phyloP scores from a whole-genome alignment of 2,888 invertebrate genomes.

The Torymus auratus region DNA sequence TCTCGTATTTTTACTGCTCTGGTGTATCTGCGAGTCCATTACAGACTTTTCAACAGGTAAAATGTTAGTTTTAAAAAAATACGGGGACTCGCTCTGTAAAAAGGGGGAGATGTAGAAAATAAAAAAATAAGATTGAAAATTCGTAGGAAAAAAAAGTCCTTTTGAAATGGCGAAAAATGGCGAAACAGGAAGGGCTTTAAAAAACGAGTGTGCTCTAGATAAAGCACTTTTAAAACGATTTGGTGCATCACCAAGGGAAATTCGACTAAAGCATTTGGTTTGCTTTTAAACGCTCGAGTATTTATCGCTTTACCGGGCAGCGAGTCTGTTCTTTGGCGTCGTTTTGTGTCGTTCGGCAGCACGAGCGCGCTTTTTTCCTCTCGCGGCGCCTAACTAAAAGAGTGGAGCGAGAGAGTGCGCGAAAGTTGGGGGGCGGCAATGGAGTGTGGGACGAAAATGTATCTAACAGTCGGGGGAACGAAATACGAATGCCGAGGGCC shows the following conservation, averaged over 20 bases:
- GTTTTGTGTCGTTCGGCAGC: slow-evolving; percentile 61
- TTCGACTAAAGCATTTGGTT: slow-evolving; percentile 61
- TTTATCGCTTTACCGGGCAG: slow-evolving; percentile 60
- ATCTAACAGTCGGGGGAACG: slow-evolving; percentile 64
- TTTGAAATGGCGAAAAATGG: slow-evolving; percentile 10
- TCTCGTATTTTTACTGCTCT: no score
- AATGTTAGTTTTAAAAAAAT: no score
- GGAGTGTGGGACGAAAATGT: slow-evolving; percentile 65
- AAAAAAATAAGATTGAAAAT: no score
- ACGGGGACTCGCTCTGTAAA: no score
- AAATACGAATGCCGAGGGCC: slow-evolving; percentile 68
- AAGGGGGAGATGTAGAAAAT: background rate
- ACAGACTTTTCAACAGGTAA: no score
- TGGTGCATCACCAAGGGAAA: slow-evolving; percentile 53
- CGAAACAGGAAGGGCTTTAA: slow-evolving; percentile 37
- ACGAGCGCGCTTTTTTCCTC: slow-evolving; percentile 50
- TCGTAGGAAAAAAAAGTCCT: background rate
- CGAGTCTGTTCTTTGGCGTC: slow-evolving; percentile 59
- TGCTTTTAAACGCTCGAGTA: slow-evolving; percentile 73
- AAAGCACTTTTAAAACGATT: slow-evolving; percentile 59
- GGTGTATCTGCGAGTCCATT: no score
- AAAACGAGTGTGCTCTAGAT: slow-evolving; percentile 45
- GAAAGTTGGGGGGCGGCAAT: slow-evolving; percentile 38
- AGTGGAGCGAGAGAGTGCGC: slow-evolving; percentile 40
- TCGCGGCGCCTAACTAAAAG: slow-evolving; percentile 57